Base-by-base conservation (phyloP, 2,888 invertebrate genomes). In the Osmoderma eremita region DNA sequence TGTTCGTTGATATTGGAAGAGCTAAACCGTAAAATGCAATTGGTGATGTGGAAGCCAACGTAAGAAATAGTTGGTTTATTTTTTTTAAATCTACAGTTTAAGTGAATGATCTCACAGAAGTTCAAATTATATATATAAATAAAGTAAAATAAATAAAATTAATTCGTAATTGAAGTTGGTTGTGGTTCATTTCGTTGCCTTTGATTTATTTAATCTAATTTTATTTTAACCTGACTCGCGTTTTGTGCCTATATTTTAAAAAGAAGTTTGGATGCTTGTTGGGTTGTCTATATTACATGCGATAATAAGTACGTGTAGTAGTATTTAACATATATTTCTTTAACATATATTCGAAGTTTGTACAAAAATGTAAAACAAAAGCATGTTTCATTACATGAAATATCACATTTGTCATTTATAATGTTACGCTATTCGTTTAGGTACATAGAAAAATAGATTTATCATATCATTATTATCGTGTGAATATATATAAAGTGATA, bases 1-100 rank as follows among this genome's bases (percentile, higher is more conserved):
- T 92, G 91, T 78, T 84, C 87, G 4, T 84, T 93, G 13, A 91
- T 94, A 70, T 83, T 94, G 36, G 87, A 89, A 17, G 94, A 94
- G 82, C 86, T 94, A 64, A 94, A 94, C 79, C 85, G 92, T 65
- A 93, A 93, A 82, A 88, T 93, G 85, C 83, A 86, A 20, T 83
- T 88, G 1, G 91, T 91, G 22, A 89, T 88, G 0, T 92, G 92
- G 91, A 90, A 88, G 71, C 90, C 90, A 22, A 72, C 73, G 18
- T 77, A 76, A 73, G 24, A 58, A 8, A 13, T 24, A 10, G 13
- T 48, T 5, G 18, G 3, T 45, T 18, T 48, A 18, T 8, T 53
- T 38, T 15, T 53, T 53, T 36, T 38, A 6, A 53, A n/a, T 36
- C 18, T 53, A 30, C 10, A 30, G 6, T 30, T 30, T 30, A 30